Conservation (phyloP, 2,113 vertebrate genomes). For the Platysternon megacephalum region DNA sequence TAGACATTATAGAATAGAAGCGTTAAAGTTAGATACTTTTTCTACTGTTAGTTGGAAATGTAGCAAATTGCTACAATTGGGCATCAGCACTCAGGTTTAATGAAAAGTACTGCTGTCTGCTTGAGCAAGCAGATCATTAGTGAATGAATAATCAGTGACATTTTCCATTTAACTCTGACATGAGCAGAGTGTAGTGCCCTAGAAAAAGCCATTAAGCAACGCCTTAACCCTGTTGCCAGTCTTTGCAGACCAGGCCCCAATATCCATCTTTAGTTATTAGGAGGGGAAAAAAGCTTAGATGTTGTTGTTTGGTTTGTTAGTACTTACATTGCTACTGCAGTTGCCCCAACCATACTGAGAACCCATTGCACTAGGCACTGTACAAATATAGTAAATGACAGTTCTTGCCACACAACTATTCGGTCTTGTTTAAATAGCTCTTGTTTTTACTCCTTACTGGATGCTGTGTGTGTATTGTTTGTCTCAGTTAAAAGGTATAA, state of each 20-base stretch:
- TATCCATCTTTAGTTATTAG: constrained; percentile 9
- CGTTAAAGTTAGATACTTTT: constrained; percentile 58
- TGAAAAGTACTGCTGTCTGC: constrained; percentile 63
- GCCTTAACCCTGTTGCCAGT: constrained; percentile 49
- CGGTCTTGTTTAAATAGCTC: not conserved
- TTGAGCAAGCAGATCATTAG: constrained; percentile 57
- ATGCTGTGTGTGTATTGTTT: not conserved
- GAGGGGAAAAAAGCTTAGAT: not conserved
- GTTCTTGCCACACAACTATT: not conserved
- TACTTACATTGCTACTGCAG: not conserved
- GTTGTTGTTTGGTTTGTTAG: constrained; percentile 9
- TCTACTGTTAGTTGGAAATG: constrained; percentile 61
- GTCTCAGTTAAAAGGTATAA: not conserved
- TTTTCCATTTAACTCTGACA: constrained; percentile 67
- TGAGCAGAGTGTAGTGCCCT: constrained; percentile 52
- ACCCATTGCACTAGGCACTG: not conserved
- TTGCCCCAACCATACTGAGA: rapidly evolving
- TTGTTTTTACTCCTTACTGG: not conserved
- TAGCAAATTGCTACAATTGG: constrained; percentile 60
- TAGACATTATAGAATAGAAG: constrained; percentile 39
- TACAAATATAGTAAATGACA: rapidly evolving
- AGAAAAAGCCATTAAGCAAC: constrained; percentile 70
- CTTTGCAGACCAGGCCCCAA: constrained; percentile 16
- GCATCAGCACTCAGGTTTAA: constrained; percentile 53
- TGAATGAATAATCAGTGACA: constrained; percentile 74